A percentile compares a stretch with the other conserved stretches of the same genome.
Evolutionary conservation across 1,140 invertebrate genomes (phyloP).

Genomic region (Bombyx mori): ASM3026992v2 NC_085128.1:16812501-16813000

Average conservation of each 20-base stretch:
- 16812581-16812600: background rate
- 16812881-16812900: background rate
- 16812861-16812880: constrained; percentile 2
- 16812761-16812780: background rate
- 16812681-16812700: constrained; percentile 6
- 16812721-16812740: constrained; percentile 2
- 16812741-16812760: constrained; percentile 1
- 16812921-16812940: background rate
- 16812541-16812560: constrained; percentile 3
- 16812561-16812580: constrained; percentile 1
- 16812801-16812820: constrained; percentile 1
- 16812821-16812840: constrained; percentile 5
- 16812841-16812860: background rate
- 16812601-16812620: constrained; percentile 1
- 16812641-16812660: constrained; percentile 3
- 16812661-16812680: constrained; percentile 1
- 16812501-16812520: background rate
- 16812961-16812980: constrained; percentile 1
- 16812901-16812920: constrained; percentile 4
- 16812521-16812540: background rate
- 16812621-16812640: constrained; percentile 2
- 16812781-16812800: constrained; percentile 2
- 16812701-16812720: constrained; percentile 7
- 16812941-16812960: constrained; percentile 5
- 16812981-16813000: constrained; percentile 7